Evolutionary conservation across 1,140 invertebrate genomes (phyloP), one percentile per base, ranked within the genome.

Genomic region (Ceratina australensis): DNA sequence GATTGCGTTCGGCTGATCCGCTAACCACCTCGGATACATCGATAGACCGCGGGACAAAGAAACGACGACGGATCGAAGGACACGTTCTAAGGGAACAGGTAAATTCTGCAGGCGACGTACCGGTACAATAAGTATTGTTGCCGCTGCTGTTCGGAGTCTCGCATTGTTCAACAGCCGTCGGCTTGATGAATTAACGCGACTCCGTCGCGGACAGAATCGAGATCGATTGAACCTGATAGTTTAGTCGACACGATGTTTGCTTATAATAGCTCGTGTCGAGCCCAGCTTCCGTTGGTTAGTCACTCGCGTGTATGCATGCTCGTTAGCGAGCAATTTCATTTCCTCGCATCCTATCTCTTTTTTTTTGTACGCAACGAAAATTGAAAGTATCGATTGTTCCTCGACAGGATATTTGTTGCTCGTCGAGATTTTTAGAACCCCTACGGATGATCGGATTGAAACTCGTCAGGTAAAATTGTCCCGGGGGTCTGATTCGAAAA

Each of bases 81-180:
- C 67, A 20, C 59, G 61, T 72, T 78, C 59, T 78, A 2, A 42
- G 26, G 75, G n/a, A 72, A 78, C 59, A 64, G 68, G 75, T 72
- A 57, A 78, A 78, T 67, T 57, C 18, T 13, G n/a, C 3, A 26
- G 57, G 22, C 22, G 18, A 33, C 5, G 50, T 52, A 52, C 18
- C 50, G 22, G 33, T 49, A 64, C 75, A 33, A 64, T 49, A 24
- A 13, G 49, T 5, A n/a, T 3, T 18, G 59, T 61, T 78, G 63
- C 56, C 49, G 60, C 33, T n/a, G 3, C 18, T 24, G 12, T 10
- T 18, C 15, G n/a, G 49, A 24, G 61, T 65, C n/a, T 26, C 75
- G 52, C 28, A 63, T 72, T 72, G 75, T 78, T 56, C 50, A 33
- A 20, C 60, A 0, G 12, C 3, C 2, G 60, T 33, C 28, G 28